phyloP scores from a whole-genome alignment of 2,113 vertebrate species.

The Hydropotes inermis region DNA sequence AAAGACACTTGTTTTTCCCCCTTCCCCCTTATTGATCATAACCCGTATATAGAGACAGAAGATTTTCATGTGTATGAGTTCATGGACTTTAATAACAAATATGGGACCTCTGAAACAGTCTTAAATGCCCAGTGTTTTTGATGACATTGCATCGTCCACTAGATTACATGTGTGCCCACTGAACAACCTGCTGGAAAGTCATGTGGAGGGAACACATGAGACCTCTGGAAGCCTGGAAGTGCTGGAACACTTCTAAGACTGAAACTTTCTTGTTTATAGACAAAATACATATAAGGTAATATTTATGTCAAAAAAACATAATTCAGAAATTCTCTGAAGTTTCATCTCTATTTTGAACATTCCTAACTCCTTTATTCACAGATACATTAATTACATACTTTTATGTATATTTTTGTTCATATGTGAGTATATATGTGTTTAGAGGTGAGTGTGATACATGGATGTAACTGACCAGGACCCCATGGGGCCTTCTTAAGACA shows the following conservation, averaged over 20 bases:
- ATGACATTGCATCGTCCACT: conserved; percentile 56
- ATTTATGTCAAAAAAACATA: background rate
- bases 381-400: background rate
- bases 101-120: conserved; percentile 18
- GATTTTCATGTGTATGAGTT: conserved; percentile 58
- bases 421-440: background rate
- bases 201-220: background rate
- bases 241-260: background rate
- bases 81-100: conserved; percentile 53
- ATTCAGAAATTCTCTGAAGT: background rate
- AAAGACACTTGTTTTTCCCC: conserved; percentile 52
- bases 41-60: background rate
- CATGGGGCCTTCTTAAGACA: background rate
- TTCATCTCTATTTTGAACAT: background rate
- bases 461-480: background rate
- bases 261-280: background rate
- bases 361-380: background rate
- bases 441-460: background rate
- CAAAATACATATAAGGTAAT: background rate
- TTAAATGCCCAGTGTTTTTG: conserved; percentile 19
- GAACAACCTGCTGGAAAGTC: conserved; percentile 46
- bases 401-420: background rate
- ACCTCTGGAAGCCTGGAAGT: background rate
- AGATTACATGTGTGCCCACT: conserved; percentile 17
- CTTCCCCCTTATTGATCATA: conserved; percentile 31